A percentile compares a stretch with the other conserved stretches of the same genome.
These are phyloP conservation scores for Pangasianodon hypophthalmus DNA, from an alignment of 2,113 vertebrate genomes.

Conservation along the genomic window DNA sequence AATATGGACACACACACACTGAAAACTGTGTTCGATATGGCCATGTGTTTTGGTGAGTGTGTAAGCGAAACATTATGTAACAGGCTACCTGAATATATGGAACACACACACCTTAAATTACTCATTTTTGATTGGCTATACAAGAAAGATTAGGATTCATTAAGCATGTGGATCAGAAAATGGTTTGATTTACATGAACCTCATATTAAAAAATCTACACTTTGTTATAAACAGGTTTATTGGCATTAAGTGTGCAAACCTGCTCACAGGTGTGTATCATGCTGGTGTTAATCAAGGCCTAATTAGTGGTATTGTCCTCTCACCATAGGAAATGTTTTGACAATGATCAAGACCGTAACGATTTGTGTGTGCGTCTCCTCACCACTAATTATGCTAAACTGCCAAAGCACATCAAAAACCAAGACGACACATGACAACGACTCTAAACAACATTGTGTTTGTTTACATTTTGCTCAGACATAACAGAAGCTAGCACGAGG, in stretches of 20 bases:
- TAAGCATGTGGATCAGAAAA: not conserved
- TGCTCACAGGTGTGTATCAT: not conserved
- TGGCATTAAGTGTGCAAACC: not conserved
- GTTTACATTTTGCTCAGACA: not conserved
- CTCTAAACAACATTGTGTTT: not conserved
- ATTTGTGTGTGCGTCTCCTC: not conserved
- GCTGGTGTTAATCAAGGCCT: conserved; percentile 16
- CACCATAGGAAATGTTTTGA: conserved; percentile 26
- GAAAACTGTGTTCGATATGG: not conserved
- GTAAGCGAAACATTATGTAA: no score
- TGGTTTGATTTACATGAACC: not conserved
- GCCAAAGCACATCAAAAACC: not conserved
- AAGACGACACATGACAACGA: not conserved
- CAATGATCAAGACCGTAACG: not conserved
- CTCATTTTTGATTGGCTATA: not conserved
- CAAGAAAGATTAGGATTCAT: not conserved
- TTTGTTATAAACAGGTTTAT: not conserved
- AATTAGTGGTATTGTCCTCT: conserved; percentile 27
- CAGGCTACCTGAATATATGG: no score
- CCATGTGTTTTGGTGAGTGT: no score
- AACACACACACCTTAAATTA: not conserved
- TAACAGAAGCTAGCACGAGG: not conserved
- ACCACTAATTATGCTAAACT: conserved; percentile 9
- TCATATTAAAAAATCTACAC: not conserved
- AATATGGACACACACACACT: not conserved